Evolutionary conservation across 2,888 invertebrate species (phyloP).

Genomic region (Erebia palarica): DNA sequence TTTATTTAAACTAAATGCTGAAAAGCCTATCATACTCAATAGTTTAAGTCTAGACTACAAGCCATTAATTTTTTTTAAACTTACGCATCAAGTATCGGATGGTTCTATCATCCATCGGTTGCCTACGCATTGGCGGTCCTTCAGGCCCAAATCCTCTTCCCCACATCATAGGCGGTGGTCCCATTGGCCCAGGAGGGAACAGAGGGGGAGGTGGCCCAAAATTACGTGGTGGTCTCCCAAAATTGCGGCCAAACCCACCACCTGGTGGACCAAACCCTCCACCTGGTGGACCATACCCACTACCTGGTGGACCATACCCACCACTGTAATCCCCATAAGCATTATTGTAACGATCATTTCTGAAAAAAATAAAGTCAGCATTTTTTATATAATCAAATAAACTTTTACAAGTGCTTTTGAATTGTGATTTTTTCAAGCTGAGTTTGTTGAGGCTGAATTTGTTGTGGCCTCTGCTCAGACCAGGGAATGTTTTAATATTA

Average conservation of each 20-base stretch:
- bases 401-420: no score
- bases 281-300: slow-evolving; percentile 39
- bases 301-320: slow-evolving; percentile 53
- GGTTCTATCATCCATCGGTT: slow-evolving; percentile 38
- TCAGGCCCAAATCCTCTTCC: slow-evolving; percentile 51
- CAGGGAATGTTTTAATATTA: no score
- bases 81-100: slow-evolving; percentile 56
- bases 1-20: no score
- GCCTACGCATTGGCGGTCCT: slow-evolving; percentile 46
- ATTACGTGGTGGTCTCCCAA: slow-evolving; percentile 37
- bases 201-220: slow-evolving; percentile 36
- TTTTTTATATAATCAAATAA: not conserved
- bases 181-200: slow-evolving; percentile 28
- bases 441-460: no score
- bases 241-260: slow-evolving; percentile 22
- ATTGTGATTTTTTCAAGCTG: no score
- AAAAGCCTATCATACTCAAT: no score
- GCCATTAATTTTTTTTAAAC: slow-evolving; percentile 37
- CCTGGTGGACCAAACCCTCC: slow-evolving; percentile 19
- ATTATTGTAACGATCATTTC: slow-evolving; percentile 56
- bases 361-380: slow-evolving; percentile 37
- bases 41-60: no score
- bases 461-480: no score
- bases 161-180: slow-evolving; percentile 33
- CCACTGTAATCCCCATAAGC: slow-evolving; percentile 63